phyloP scores from a whole-genome alignment of 2,113 vertebrate species.

The Phalacrocorax aristotelis region DNA sequence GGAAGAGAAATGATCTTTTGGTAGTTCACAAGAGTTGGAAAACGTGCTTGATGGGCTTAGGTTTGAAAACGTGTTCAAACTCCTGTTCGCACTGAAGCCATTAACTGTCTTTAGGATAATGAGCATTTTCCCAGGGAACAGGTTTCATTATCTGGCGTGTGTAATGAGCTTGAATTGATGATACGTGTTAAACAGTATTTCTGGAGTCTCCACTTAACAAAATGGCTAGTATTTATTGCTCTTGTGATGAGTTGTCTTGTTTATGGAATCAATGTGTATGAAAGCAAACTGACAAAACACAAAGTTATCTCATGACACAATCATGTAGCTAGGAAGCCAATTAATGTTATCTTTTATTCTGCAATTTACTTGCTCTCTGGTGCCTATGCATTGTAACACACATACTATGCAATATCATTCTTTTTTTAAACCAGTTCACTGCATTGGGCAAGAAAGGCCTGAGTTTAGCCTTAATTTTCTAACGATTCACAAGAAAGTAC shows the following conservation, averaged over 20 bases:
- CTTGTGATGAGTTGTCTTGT: slow-evolving; percentile 19
- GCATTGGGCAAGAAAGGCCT: slow-evolving; percentile 13
- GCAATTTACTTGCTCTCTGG: slow-evolving; percentile 34
- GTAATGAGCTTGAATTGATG: not conserved
- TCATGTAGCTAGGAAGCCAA: slow-evolving; percentile 40
- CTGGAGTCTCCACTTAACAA: not conserved
- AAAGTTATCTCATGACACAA: not conserved
- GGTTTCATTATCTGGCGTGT: not conserved
- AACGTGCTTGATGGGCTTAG: not conserved
- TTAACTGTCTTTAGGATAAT: not conserved
- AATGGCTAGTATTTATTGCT: not conserved
- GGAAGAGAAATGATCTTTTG: not conserved
- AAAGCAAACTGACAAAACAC: slow-evolving; percentile 18
- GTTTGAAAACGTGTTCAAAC: not conserved
- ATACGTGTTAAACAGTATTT: not conserved
- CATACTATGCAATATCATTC: slow-evolving; percentile 36
- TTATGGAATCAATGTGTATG: not conserved
- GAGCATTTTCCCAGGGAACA: not conserved
- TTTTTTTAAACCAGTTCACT: slow-evolving; percentile 22
- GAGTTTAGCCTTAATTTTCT: slow-evolving; percentile 48
- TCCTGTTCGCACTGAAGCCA: not conserved
- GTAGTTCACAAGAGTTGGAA: not conserved
- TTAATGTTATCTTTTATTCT: not conserved
- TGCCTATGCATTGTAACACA: slow-evolving; percentile 51
- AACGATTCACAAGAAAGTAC: slow-evolving; percentile 21